phyloP scores from a whole-genome alignment of 2,797 vertebrate genomes.

The Xiphophorus birchmanni region DNA sequence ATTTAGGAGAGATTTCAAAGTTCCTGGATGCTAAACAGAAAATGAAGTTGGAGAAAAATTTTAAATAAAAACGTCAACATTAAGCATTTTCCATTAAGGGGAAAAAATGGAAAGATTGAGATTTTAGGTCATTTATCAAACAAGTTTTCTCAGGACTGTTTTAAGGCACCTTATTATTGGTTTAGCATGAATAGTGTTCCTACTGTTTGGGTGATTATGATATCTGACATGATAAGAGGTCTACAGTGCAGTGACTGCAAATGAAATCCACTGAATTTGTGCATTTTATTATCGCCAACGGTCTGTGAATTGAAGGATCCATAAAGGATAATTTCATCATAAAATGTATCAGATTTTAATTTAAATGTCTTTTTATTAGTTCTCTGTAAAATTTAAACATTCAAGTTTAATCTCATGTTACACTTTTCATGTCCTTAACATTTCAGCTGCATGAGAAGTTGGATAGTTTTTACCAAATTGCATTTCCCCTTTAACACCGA shows the following conservation, averaged over 20 bases:
- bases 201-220: not conserved
- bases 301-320: not conserved
- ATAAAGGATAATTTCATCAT: not conserved
- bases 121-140: not conserved
- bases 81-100: not conserved
- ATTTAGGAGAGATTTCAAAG: constrained; percentile 2
- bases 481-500: not conserved
- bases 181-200: not conserved
- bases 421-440: not conserved
- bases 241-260: not conserved
- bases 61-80: not conserved
- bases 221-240: not conserved
- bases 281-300: not conserved
- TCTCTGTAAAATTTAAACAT: no score
- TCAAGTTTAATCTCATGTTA: not conserved
- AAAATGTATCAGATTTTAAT: not conserved
- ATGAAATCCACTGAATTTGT: not conserved
- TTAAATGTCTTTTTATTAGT: not conserved
- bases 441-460: not conserved
- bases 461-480: not conserved
- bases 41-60: not conserved
- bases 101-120: not conserved
- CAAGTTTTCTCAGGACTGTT: not conserved
- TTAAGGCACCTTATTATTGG: not conserved
- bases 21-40: not conserved